Evolutionary conservation across 2,113 vertebrate species (phyloP), one percentile per base, ranked within the genome.

Genomic region (Eulemur rufifrons): DNA sequence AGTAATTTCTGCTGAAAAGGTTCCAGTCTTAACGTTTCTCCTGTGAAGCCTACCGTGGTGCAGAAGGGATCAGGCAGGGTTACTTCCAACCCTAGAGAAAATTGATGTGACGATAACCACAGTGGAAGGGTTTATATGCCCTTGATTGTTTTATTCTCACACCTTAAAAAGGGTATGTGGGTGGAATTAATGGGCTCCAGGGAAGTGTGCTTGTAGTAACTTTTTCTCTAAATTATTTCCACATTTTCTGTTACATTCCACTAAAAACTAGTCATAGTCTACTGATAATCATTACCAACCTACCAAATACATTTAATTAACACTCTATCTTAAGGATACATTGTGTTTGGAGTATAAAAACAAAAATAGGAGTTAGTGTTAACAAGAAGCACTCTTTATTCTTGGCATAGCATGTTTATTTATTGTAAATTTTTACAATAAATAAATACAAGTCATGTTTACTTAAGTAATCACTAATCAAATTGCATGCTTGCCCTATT

Each of bases 1-100:
- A 96, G 42, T 86, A 86, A 92, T 96, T 95, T 88, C 97, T 97
- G 47, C 91, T 98, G 91, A 97, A 97, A 96, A 61, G 45, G 10
- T 84, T 95, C 97, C 93, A 95, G 10, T 69, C 63, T 66, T 80
- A 93, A 86, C 4, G 8, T 90, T 96, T 81, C 94, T 92, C 87
- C 86, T 76, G 54, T 34, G 52, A 81, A 69, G 89, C 61, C 94
- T 89, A 76, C 69, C 2, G 12, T 29, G 54, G 76, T 69, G 13
- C 77, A 71, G 91, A 83, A 86, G 96, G 83, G 64, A 94, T 69
- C 47, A 61, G 84, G 61, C 90, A 96, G 95, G n/a, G 91, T 93
- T 90, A 56, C 95, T 94, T 85, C 69, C 50, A 11, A 69, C 20
- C 50, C 87, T 61, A 76, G 91, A 97, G 96, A 76, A 97, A 96